These are phyloP conservation scores for Zaprionus davidi DNA, from an alignment of 1,140 invertebrate species.

Conservation along the genomic window DNA sequence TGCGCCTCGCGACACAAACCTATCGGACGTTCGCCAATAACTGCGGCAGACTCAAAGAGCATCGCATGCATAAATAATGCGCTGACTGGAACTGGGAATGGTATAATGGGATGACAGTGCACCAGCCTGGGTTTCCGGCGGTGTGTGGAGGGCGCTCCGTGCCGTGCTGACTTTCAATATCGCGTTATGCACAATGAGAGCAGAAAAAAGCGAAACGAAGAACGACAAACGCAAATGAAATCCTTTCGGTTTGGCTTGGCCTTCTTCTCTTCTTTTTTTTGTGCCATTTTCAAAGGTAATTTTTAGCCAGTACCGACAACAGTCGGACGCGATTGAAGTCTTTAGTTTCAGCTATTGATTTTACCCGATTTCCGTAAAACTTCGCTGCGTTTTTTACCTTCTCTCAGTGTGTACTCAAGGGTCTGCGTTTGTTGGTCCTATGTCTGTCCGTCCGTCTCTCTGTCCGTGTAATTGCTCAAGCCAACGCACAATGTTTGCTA, in stretches of 20 bases:
- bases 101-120: neutral
- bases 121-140: slow-evolving; percentile 8
- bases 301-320: slow-evolving; percentile 57
- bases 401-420: slow-evolving; percentile 31
- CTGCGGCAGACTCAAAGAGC: slow-evolving; percentile 79
- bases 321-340: slow-evolving; percentile 26
- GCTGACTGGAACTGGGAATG: slow-evolving; percentile 38
- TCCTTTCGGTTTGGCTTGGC: slow-evolving; percentile 24
- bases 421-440: slow-evolving; percentile 1
- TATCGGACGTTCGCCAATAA: slow-evolving; percentile 54
- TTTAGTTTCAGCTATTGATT: slow-evolving; percentile 39
- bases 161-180: slow-evolving; percentile 44
- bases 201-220: slow-evolving; percentile 12
- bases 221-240: slow-evolving; percentile 76
- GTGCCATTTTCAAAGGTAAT: slow-evolving; percentile 62
- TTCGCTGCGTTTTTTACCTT: slow-evolving; percentile 8
- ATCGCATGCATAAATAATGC: slow-evolving; percentile 81
- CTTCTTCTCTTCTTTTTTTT: slow-evolving; percentile 15
- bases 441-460: neutral
- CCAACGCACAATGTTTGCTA: slow-evolving; percentile 34
- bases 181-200: slow-evolving; percentile 49
- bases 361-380: slow-evolving; percentile 15
- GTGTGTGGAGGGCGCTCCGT: neutral
- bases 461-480: slow-evolving; percentile 40
- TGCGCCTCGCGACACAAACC: neutral